Conservation (phyloP, 2,888 invertebrate species). For the Palloptera scutellata region DNA sequence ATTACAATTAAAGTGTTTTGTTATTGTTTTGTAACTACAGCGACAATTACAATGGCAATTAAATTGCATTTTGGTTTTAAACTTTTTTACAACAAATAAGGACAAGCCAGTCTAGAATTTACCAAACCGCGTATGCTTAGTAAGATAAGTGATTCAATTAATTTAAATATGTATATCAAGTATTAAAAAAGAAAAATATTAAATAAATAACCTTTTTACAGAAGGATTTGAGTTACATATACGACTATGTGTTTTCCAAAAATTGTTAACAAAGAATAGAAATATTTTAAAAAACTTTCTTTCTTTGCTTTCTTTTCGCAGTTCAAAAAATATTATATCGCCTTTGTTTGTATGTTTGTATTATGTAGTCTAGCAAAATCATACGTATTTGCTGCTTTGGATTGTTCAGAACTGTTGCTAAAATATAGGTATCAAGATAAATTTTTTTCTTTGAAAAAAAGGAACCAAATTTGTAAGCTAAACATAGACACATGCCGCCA, state of each 20-base stretch:
- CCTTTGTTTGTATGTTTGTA: background rate
- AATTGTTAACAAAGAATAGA: conserved; percentile 2
- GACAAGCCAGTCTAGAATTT: no score
- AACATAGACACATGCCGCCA: conserved; percentile 73
- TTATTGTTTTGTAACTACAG: no score
- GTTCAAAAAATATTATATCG: conserved; percentile 4
- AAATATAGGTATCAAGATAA: conserved; percentile 13
- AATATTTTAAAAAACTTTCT: conserved; percentile 8
- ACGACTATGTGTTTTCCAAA: background rate
- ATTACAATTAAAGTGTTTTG: no score
- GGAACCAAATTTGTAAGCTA: conserved; percentile 10
- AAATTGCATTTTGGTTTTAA: background rate
- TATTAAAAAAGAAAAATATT: background rate
- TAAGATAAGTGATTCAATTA: conserved; percentile 1
- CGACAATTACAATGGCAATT: no score
- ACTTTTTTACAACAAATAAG: no score
- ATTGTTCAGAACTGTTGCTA: conserved; percentile 29
- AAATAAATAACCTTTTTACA: conserved; percentile 52
- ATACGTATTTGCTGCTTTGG: conserved; percentile 10
- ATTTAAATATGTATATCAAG: no score
- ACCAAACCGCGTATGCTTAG: background rate
- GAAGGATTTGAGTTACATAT: conserved; percentile 50
- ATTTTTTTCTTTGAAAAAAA: conserved; percentile 1
- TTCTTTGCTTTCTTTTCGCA: conserved; percentile 32
- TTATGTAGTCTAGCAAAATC: conserved; percentile 5